phyloP scores from a whole-genome alignment of 2,888 invertebrate genomes.

The Melinaea marsaeus region DNA sequence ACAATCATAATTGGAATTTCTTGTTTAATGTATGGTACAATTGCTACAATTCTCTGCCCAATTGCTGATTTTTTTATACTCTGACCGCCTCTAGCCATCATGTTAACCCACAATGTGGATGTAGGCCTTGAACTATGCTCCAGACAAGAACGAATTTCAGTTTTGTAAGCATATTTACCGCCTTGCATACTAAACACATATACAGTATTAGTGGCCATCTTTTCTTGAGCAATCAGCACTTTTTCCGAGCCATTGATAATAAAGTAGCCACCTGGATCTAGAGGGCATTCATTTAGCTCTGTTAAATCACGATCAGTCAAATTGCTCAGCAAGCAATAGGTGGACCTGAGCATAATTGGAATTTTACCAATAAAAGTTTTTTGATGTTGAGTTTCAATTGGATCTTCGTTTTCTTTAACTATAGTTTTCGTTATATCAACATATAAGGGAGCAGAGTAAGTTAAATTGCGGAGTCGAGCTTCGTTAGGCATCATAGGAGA shows the following conservation, averaged over 20 bases:
- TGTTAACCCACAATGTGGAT: slow-evolving; percentile 99
- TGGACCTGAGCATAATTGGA: slow-evolving; percentile 99
- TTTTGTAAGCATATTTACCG: slow-evolving; percentile 98
- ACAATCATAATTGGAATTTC: slow-evolving; percentile 99
- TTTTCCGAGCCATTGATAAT: slow-evolving; percentile 99
- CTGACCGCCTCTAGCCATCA: slow-evolving; percentile 99
- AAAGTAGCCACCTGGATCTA: slow-evolving; percentile 99
- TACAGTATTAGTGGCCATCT: slow-evolving; percentile 99
- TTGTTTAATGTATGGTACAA: slow-evolving; percentile 98
- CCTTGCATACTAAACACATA: slow-evolving; percentile 99
- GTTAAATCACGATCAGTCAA: slow-evolving; percentile 99
- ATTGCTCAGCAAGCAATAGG: slow-evolving; percentile 96
- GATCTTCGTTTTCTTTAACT: slow-evolving; percentile 92
- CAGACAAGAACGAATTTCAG: slow-evolving; percentile 93
- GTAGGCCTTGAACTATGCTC: slow-evolving; percentile 92
- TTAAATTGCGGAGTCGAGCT: slow-evolving; percentile 96
- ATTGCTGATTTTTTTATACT: slow-evolving; percentile 99
- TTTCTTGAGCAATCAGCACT: slow-evolving; percentile 98
- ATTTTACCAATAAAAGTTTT: slow-evolving; percentile 92
- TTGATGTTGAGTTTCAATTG: slow-evolving; percentile 88
- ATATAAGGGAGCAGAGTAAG: slow-evolving; percentile 98
- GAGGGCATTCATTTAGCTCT: slow-evolving; percentile 98
- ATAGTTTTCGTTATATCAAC: slow-evolving; percentile 99
- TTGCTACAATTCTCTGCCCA: slow-evolving; percentile 98
- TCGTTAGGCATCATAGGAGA: slow-evolving; percentile 99